Evolutionary conservation across 2,888 invertebrate species (phyloP), one percentile per base, ranked within the genome.

Genomic region (Reticulitermes lucifugus): DNA sequence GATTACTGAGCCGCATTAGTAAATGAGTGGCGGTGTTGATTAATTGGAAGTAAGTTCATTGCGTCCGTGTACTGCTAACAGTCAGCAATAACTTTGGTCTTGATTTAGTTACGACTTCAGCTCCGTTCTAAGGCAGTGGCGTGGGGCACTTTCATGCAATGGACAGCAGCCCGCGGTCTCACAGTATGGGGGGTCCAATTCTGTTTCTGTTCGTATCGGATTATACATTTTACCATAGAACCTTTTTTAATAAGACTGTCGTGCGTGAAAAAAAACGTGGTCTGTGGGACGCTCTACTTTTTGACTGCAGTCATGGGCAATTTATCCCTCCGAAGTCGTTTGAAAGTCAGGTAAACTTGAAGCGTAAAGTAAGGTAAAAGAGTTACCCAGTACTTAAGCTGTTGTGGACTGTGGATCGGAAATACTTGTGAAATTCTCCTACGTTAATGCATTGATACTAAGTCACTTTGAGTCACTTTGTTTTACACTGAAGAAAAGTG

Each of bases 41-140:
- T 71, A 71, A 71, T 71, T 71, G 3, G 71, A 71, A 25, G 71
- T 71, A 71, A 25, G 12, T 71, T 71, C n/a, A 71, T 71, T n/a
- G 71, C 35, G 35, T 9, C 29, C 22, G 60, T 60, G 60, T 60
- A 18, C 22, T 71, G 71, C 25, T 25, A 25, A 71, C 71, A 71
- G 25, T 71, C 2, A n/a, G 35, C 71, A 71, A 71, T 71, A 71
- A 71, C 71, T 71, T 71, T 71, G 29, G 14, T n/a, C 71, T 46
- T 18, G 29, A 25, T 25, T 14, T 71, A 71, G 71, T 35, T 71
- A 71, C n/a, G 71, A 29, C 12, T 35, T 14, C 2, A 25, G 29
- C 14, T 14, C 29, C 10, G 4, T 46, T 12, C 25, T 5, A 29
- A 14, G 71, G 9, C 71, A 71, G 60, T 35, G 71, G 71, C 35